These are phyloP conservation scores for Ariopsis seemanni DNA, from an alignment of 2,113 vertebrate species.

Conservation along the genomic window DNA sequence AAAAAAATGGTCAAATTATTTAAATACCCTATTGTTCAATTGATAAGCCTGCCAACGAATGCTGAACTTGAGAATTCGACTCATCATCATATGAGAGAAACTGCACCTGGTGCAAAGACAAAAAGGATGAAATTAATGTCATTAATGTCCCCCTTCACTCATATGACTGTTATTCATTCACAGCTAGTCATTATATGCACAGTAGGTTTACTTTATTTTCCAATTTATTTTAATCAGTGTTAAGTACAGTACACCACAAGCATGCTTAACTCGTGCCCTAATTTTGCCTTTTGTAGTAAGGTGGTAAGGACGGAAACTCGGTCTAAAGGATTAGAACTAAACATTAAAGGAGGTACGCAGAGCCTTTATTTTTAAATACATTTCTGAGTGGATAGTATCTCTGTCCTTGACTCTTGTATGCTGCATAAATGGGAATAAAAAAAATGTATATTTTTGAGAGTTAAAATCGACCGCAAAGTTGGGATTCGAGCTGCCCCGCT, in stretches of 20 bases:
- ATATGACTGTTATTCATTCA: constrained; percentile 60
- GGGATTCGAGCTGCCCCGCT: too few species aligned
- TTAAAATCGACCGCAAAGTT: too few species aligned
- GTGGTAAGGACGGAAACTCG: too few species aligned
- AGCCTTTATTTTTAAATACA: too few species aligned
- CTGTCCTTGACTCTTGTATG: too few species aligned
- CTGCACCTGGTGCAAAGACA: constrained; percentile 73
- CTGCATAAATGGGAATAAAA: too few species aligned
- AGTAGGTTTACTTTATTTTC: constrained; percentile 52
- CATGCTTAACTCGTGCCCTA: background rate
- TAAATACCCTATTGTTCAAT: constrained; percentile 74
- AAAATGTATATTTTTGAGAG: too few species aligned
- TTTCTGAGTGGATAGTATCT: too few species aligned
- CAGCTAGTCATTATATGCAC: constrained; percentile 48
- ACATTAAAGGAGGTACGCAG: too few species aligned
- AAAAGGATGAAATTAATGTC: constrained; percentile 63
- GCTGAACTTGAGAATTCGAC: constrained; percentile 74
- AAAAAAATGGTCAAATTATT: constrained; percentile 81
- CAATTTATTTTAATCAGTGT: constrained; percentile 58
- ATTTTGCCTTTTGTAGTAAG: background rate
- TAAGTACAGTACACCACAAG: constrained; percentile 17
- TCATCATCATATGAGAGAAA: constrained; percentile 78
- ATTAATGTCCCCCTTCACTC: constrained; percentile 69
- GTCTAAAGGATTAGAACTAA: too few species aligned
- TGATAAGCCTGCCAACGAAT: constrained; percentile 74